Evolutionary conservation across 2,888 invertebrate species (phyloP).

Genomic region (Mylabris sibirica): DNA sequence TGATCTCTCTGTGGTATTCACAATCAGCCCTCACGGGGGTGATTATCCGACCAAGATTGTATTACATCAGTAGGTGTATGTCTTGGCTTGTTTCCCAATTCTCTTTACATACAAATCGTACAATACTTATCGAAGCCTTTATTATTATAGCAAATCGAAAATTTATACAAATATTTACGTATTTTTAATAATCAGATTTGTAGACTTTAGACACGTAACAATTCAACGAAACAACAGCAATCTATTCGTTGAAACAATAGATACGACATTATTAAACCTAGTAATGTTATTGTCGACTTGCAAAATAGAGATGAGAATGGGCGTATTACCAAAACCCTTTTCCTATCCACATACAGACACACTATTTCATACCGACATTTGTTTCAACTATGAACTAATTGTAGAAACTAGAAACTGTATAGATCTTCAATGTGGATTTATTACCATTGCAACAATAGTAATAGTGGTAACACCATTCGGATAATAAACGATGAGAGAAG

Average conservation of each 20-base stretch:
- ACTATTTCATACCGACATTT: constrained; percentile 14
- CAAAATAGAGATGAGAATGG: constrained; percentile 34
- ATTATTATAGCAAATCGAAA: not conserved
- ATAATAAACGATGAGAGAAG: constrained; percentile 25
- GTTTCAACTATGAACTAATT: constrained; percentile 35
- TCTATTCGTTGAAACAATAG: constrained; percentile 38
- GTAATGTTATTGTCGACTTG: constrained; percentile 38
- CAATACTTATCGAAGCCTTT: not conserved
- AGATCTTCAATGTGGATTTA: constrained; percentile 22
- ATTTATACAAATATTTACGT: constrained; percentile 13
- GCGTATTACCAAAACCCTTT: constrained; percentile 30
- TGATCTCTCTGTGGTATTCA: constrained; percentile 51
- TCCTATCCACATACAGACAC: not conserved
- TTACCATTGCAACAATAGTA: constrained; percentile 15
- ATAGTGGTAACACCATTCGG: not conserved
- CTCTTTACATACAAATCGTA: not conserved
- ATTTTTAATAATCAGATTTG: constrained; percentile 33
- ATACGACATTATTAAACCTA: constrained; percentile 38
- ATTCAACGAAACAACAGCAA: constrained; percentile 33
- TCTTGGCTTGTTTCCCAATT: constrained; percentile 30
- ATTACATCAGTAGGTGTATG: constrained; percentile 36
- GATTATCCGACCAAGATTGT: constrained; percentile 52
- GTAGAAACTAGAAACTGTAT: constrained; percentile 29
- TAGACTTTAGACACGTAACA: constrained; percentile 31
- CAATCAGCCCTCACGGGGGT: constrained; percentile 54